Percentiles rank a stretch among this genome's conserved stretches.
phyloP scores from a whole-genome alignment of 2,113 vertebrate genomes.

The Myrmecobius fasciatus region DNA sequence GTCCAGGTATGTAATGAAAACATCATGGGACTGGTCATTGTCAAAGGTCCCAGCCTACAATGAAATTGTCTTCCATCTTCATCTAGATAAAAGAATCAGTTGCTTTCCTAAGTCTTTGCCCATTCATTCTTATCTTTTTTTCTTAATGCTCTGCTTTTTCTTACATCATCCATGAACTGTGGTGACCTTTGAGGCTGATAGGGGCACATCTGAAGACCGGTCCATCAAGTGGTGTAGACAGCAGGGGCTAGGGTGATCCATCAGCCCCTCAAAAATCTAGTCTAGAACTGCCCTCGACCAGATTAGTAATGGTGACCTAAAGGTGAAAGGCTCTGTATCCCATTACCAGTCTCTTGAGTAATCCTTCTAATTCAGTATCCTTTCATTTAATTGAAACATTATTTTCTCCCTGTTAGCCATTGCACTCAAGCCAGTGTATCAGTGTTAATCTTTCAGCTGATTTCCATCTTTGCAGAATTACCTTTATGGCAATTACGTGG shows the following conservation, averaged over 20 bases:
- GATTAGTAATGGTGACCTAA: constrained; percentile 75
- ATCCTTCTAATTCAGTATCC: constrained; percentile 78
- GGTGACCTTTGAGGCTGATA: constrained; percentile 70
- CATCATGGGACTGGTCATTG: background rate
- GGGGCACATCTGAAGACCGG: constrained; percentile 56
- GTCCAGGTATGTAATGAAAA: background rate
- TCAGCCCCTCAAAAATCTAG: constrained; percentile 72
- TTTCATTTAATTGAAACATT: constrained; percentile 82
- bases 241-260: constrained; percentile 72
- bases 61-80: background rate
- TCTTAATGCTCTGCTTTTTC: constrained; percentile 43
- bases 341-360: constrained; percentile 77
- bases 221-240: constrained; percentile 74
- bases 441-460: constrained; percentile 78
- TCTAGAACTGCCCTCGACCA: constrained; percentile 73
- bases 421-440: constrained; percentile 72
- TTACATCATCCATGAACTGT: constrained; percentile 60
- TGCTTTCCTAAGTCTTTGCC: background rate
- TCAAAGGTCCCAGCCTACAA: background rate
- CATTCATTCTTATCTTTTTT: background rate
- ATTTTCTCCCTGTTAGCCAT: constrained; percentile 77
- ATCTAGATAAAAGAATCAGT: background rate
- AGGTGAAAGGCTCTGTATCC: constrained; percentile 78
- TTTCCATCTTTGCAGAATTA: constrained; percentile 80
- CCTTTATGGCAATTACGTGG: constrained; percentile 76